A percentile compares a stretch with the other conserved stretches of the same genome.
Conservation (phyloP, 2,888 invertebrate species). For the Stenichneumon culpator region DNA sequence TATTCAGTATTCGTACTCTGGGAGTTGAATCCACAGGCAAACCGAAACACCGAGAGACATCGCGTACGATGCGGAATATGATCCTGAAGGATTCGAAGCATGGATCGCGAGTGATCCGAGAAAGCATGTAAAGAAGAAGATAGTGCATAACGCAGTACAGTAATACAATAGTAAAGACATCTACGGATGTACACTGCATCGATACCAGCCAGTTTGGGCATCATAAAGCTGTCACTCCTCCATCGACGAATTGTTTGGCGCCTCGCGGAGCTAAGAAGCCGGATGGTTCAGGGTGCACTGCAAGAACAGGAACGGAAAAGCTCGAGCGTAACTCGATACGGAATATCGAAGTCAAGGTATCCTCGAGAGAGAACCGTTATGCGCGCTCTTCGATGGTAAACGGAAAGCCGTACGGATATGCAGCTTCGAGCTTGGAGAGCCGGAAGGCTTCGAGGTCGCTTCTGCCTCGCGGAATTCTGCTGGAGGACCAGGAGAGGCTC, state of each 20-base stretch:
- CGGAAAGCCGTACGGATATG: conserved; percentile 71
- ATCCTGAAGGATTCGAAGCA: conserved; percentile 39
- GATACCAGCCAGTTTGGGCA: conserved; percentile 13
- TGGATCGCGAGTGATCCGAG: conserved; percentile 5
- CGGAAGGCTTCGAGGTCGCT: conserved; percentile 60
- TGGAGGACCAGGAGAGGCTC: conserved; percentile 6
- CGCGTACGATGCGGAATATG: conserved; percentile 12
- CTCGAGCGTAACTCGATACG: conserved; percentile 79
- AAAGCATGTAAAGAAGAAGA: conserved; percentile 19
- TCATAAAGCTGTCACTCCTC: conserved; percentile 51
- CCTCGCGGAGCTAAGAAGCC: not conserved
- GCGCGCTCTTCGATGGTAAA: conserved; percentile 72
- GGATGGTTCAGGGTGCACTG: not conserved
- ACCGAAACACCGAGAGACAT: conserved; percentile 1
- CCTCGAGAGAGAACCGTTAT: conserved; percentile 73
- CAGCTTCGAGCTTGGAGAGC: conserved; percentile 68
- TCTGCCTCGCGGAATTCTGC: conserved; percentile 47
- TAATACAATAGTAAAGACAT: conserved; percentile 18
- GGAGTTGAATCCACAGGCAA: not conserved
- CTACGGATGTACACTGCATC: not conserved
- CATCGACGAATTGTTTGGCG: conserved; percentile 61
- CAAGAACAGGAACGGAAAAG: conserved; percentile 55
- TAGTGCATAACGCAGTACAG: conserved; percentile 18
- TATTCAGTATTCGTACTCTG: conserved; percentile 8
- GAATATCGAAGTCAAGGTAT: conserved; percentile 74